phyloP scores from a whole-genome alignment of 2,888 invertebrate genomes.

The Lapara coniferarum region DNA sequence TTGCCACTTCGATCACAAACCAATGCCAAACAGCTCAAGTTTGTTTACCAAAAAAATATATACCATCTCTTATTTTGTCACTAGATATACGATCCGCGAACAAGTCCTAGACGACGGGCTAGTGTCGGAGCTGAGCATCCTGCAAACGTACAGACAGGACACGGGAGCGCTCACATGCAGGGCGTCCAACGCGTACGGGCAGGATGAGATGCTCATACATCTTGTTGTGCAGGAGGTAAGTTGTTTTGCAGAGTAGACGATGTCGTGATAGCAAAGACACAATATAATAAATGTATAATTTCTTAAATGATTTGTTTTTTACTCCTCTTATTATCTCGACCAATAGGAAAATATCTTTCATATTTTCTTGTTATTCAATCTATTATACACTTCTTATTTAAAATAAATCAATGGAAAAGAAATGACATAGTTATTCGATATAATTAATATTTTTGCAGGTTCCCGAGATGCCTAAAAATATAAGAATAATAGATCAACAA shows the following conservation, averaged over 20 bases:
- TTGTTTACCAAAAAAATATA: too few relatives aligned
- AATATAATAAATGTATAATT: too few relatives aligned
- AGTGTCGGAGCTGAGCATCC: constrained; percentile 93
- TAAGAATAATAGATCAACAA: constrained; percentile 92
- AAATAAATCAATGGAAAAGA: too few relatives aligned
- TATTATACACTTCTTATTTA: too few relatives aligned
- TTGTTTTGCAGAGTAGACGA: not conserved
- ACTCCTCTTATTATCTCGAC: too few relatives aligned
- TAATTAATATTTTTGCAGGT: constrained; percentile 82
- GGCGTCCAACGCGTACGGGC: constrained; percentile 94
- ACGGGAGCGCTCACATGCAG: constrained; percentile 94
- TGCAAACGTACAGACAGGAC: constrained; percentile 93
- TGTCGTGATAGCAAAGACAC: not conserved
- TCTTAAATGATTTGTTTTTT: too few relatives aligned
- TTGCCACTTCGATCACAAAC: too few relatives aligned
- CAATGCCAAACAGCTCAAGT: too few relatives aligned
- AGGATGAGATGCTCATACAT: constrained; percentile 95
- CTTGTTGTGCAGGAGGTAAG: constrained; percentile 93
- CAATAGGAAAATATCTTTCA: too few relatives aligned
- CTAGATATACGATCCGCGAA: constrained; percentile 88
- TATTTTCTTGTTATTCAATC: too few relatives aligned
- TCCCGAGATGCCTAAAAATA: constrained; percentile 94
- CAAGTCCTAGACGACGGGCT: constrained; percentile 91
- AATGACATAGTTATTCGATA: not conserved
- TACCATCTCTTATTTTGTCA: not conserved